Conservation (phyloP, 2,888 invertebrate species). For the Spilarctia lutea region DNA sequence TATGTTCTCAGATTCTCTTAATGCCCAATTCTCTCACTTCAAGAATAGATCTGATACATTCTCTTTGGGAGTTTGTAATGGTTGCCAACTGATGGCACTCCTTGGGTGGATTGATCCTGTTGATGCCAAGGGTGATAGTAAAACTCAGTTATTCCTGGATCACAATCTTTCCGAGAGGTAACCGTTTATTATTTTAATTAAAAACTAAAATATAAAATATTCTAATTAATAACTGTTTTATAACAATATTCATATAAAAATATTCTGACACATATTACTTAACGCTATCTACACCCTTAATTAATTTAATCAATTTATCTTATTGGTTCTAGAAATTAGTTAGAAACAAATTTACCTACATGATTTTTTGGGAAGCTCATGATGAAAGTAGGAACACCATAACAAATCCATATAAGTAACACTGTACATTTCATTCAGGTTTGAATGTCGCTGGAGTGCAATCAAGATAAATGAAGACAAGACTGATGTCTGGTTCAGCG, state of each 20-base stretch:
- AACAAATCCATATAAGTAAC: neutral
- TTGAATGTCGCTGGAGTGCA: slow-evolving; percentile 92
- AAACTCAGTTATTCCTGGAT: slow-evolving; percentile 89
- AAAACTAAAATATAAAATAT: neutral
- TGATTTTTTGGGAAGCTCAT: no score
- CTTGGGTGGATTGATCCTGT: slow-evolving; percentile 94
- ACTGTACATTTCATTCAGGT: slow-evolving; percentile 53
- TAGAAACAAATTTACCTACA: no score
- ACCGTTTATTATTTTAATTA: neutral
- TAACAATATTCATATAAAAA: neutral
- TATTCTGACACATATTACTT: no score
- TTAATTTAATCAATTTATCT: neutral
- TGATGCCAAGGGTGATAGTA: slow-evolving; percentile 55
- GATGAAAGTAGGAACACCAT: neutral
- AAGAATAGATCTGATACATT: slow-evolving; percentile 93
- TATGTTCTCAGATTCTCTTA: slow-evolving; percentile 91
- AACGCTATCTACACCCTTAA: no score
- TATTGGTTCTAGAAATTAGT: neutral
- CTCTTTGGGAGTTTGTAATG: slow-evolving; percentile 99
- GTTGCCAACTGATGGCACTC: slow-evolving; percentile 98
- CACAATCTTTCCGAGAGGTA: slow-evolving; percentile 96
- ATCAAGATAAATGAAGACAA: slow-evolving; percentile 89
- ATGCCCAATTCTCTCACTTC: slow-evolving; percentile 92
- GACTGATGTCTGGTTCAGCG: slow-evolving; percentile 94
- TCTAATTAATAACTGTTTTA: neutral